Conservation (phyloP, 1,140 invertebrate genomes). For the Dendroctonus ponderosae region DNA sequence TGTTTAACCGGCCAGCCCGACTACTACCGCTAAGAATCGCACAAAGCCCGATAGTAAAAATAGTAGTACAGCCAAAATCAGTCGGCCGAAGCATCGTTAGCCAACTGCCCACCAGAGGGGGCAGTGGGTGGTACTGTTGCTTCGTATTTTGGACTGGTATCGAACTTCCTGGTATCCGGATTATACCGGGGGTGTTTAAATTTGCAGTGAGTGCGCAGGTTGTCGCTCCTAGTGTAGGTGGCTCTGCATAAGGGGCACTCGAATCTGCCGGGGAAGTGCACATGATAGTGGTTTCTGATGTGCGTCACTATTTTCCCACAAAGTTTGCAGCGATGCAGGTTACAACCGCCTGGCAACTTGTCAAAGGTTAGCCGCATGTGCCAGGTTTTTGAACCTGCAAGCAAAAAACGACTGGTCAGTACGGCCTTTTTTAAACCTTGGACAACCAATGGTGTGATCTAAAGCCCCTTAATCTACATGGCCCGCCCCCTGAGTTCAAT, state of each 20-base stretch:
- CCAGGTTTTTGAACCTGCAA: conserved; percentile 88
- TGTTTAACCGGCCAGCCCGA: conserved; percentile 12
- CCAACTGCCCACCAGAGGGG: conserved; percentile 38
- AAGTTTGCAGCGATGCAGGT: conserved; percentile 86
- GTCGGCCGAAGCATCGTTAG: conserved; percentile 51
- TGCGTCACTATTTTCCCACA: conserved; percentile 88
- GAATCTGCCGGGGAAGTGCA: conserved; percentile 84
- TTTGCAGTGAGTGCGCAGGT: conserved; percentile 84
- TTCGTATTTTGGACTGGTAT: conserved; percentile 58
- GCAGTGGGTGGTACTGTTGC: conserved; percentile 37
- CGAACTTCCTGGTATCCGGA: conserved; percentile 79
- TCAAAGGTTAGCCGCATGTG: conserved; percentile 89
- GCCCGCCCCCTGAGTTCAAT: no score
- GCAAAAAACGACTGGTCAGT: conserved; percentile 60
- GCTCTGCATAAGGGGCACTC: conserved; percentile 83
- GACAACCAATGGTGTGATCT: conserved; percentile 4
- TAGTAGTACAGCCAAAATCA: conserved; percentile 50
- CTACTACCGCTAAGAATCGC: conserved; percentile 38
- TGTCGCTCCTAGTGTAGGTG: conserved; percentile 84
- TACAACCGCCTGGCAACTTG: conserved; percentile 81
- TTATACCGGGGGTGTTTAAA: conserved; percentile 81
- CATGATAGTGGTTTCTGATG: conserved; percentile 88
- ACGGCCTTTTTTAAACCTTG: conserved; percentile 40
- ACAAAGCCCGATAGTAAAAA: conserved; percentile 43
- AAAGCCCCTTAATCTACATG: no score